phyloP scores from a whole-genome alignment of 2,888 invertebrate species.

The Machimus atricapillus region DNA sequence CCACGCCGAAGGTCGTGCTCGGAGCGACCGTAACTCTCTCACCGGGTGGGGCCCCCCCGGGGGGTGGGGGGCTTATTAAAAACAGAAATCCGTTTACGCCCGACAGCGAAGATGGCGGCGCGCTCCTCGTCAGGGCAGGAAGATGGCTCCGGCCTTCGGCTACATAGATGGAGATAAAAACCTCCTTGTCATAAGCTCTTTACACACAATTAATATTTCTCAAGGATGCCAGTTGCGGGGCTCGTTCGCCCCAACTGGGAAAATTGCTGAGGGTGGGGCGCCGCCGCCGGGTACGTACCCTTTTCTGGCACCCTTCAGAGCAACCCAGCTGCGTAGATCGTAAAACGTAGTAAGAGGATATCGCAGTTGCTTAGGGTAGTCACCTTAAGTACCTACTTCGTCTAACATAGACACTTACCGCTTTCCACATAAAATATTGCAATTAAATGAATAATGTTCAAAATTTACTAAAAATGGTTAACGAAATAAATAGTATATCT shows the following conservation, averaged over 20 bases:
- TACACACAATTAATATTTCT: not conserved
- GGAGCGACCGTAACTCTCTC: not conserved
- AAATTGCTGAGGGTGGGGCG: not conserved
- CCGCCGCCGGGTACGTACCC: not conserved
- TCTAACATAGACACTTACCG: not conserved
- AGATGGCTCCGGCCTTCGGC: not conserved
- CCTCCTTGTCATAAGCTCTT: not conserved
- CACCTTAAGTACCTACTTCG: not conserved
- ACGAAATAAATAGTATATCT: too few relatives aligned
- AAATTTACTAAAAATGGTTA: too few relatives aligned
- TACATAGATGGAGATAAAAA: not conserved
- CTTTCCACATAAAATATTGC: not conserved
- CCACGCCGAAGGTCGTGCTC: not conserved
- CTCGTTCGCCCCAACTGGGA: not conserved
- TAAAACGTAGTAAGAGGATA: not conserved
- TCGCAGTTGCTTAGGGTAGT: not conserved
- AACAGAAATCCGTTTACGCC: conserved; percentile 3
- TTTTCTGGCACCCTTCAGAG: not conserved
- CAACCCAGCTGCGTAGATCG: not conserved
- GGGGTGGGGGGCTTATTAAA: not conserved
- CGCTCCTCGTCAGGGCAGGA: not conserved
- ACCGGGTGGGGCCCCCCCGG: not conserved
- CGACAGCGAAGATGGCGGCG: not conserved
- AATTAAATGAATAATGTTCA: too few relatives aligned
- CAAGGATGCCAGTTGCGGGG: not conserved